A percentile compares a stretch with the other conserved stretches of the same genome.
Evolutionary conservation across 1,140 invertebrate species (phyloP).

Genomic region (Eriocheir sinensis): DNA sequence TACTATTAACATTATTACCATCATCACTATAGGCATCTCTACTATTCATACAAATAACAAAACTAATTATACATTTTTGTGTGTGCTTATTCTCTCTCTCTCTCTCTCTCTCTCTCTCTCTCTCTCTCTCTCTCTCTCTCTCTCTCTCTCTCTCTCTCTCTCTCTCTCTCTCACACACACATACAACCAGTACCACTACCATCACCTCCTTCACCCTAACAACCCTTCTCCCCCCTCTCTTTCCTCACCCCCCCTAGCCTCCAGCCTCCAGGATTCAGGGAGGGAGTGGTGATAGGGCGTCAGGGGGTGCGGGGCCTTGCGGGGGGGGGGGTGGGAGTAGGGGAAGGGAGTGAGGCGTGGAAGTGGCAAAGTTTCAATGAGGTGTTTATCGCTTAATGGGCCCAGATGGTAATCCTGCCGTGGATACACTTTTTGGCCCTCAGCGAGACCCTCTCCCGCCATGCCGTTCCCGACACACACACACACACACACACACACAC

Average conservation of each 20-base stretch:
- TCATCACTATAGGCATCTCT: too few species aligned
- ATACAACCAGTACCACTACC: too few species aligned
- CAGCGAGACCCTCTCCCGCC: neutral
- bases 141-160: neutral
- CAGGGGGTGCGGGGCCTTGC: neutral
- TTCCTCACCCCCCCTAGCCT: neutral
- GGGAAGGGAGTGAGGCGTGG: neutral
- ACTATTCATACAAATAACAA: too few species aligned
- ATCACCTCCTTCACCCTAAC: neutral
- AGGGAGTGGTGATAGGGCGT: neutral
- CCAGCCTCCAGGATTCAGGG: neutral
- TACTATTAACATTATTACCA: too few species aligned
- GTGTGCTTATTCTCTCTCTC: neutral
- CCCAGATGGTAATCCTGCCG: conserved; percentile 49
- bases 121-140: too few species aligned
- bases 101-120: neutral
- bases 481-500: neutral
- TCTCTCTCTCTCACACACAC: too few species aligned
- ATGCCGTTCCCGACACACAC: neutral
- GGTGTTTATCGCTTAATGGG: conserved; percentile 66
- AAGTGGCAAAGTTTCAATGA: conserved; percentile 66
- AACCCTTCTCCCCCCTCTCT: neutral
- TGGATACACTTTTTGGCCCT: neutral
- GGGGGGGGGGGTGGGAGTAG: neutral
- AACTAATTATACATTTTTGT: too few species aligned